Base-by-base conservation (phyloP, 2,113 vertebrate species). In the Octodon degus region DNA sequence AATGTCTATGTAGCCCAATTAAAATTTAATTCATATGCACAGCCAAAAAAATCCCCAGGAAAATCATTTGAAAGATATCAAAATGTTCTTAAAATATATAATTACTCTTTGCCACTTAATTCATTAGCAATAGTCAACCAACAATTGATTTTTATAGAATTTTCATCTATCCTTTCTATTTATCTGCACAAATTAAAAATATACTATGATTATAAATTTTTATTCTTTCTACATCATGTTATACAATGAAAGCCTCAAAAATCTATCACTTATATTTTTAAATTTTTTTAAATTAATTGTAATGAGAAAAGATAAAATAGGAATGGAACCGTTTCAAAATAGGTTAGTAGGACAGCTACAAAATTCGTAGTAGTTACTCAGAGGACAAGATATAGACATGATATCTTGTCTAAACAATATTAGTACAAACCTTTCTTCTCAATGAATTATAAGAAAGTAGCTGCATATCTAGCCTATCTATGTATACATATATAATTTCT, bases 121-220 rank as follows among this genome's bases (percentile, higher is more conserved):
- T 67, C 47, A 79, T 34, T 22, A 63, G 27, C 82, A 85, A 58
- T 80, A 40, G 17, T 90, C 86, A 79, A 79, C 25, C 81, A 77
- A 27, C 24, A 81, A 43, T 8, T 94, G 3, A 25, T 82, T 12
- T 43, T 88, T 70, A 58, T 58, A 67, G 30, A 83, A 87, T 74
- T 63, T 89, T 9, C 22, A 30, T 89, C 5, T 83, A 25, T 84
- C 83, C 5, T 81, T 12, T 43, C 11, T 86, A 62, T 43, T 7
- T 93, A 34, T 80, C 20, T 76, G 90, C 2, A 90, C 47, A 79
- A 83, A 76, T 63, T 63, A 76, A 22, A 91, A 88, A 86, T 87
- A 27, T 37, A 32, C 0, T 47, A 58, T 67, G 32, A 86, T 65
- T 8, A 37, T 77, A 89, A 40, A 65, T 60, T 74, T 50, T 11